Evolutionary conservation across 2,888 invertebrate species (phyloP).

Genomic region (Eilema depressum): DNA sequence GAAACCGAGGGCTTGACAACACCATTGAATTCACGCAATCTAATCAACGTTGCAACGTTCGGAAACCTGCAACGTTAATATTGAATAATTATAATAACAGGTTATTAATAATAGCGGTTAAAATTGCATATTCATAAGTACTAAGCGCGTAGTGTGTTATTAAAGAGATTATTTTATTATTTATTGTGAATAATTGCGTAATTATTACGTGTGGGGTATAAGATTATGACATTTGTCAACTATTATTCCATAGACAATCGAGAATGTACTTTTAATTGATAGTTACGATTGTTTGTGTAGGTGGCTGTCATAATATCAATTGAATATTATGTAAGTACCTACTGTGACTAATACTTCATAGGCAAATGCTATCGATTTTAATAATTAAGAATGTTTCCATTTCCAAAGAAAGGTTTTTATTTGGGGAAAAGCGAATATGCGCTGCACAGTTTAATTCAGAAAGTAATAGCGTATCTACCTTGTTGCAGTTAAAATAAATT

Average conservation of each 20-base stretch:
- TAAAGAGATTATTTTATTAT: constrained; percentile 54
- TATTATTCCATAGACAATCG: constrained; percentile 25
- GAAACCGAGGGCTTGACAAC: not conserved
- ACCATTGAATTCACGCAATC: not conserved
- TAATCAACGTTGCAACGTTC: constrained; percentile 8
- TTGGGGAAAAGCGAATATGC: not conserved
- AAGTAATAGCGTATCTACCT: too few relatives aligned
- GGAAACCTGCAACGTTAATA: constrained; percentile 10
- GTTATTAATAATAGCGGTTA: constrained; percentile 29
- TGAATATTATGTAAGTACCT: not conserved
- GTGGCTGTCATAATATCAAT: not conserved
- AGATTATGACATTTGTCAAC: constrained; percentile 38
- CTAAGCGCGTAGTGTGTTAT: constrained; percentile 47
- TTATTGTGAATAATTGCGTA: constrained; percentile 56
- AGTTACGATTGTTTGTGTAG: not conserved
- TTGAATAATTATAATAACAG: constrained; percentile 9
- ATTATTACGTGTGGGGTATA: constrained; percentile 10
- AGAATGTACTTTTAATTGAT: constrained; percentile 23
- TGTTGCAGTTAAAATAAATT: too few relatives aligned
- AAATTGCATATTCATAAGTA: constrained; percentile 41
- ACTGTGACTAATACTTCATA: not conserved
- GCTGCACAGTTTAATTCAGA: not conserved
- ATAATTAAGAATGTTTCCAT: too few relatives aligned
- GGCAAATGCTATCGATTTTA: not conserved
- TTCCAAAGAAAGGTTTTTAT: not conserved